phyloP scores from a whole-genome alignment of 2,888 invertebrate genomes.

The Chrysolina oricalcia region DNA sequence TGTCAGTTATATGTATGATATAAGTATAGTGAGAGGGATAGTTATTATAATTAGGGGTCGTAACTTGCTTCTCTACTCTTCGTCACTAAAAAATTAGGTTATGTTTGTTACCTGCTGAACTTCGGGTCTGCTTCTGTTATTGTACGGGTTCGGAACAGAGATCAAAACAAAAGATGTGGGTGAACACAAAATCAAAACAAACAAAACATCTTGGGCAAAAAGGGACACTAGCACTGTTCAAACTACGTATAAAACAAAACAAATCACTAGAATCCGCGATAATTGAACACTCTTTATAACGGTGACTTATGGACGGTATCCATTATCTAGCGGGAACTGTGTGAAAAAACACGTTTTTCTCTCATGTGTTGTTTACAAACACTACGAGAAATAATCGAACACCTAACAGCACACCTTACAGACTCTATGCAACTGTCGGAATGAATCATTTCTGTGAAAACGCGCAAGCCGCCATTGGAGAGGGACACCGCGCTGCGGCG shows the following conservation, averaged over 20 bases:
- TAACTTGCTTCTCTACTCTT: conserved; percentile 13
- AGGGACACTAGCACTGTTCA: background rate
- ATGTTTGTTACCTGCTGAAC: conserved; percentile 15
- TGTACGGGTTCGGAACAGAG: background rate
- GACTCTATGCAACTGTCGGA: conserved; percentile 49
- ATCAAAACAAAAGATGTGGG: conserved; percentile 19
- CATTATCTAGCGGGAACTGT: conserved; percentile 31
- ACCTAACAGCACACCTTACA: conserved; percentile 40
- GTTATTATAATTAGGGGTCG: background rate
- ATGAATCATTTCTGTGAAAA: conserved; percentile 53
- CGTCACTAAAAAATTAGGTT: background rate
- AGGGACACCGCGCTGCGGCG: conserved; percentile 40
- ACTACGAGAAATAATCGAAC: conserved; percentile 39
- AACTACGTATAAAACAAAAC: conserved; percentile 27
- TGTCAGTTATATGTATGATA: no score
- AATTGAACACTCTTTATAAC: conserved; percentile 6
- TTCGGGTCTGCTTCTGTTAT: background rate
- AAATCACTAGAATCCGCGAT: conserved; percentile 12
- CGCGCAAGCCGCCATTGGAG: conserved; percentile 51
- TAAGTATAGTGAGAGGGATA: no score
- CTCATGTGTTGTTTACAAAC: conserved; percentile 54
- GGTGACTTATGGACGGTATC: conserved; percentile 24
- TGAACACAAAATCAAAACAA: conserved; percentile 34
- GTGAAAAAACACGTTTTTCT: conserved; percentile 48
- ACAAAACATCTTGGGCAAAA: background rate